These are phyloP conservation scores for Psilanteris sp. DNA, from an alignment of 1,140 invertebrate genomes.

Conservation along the genomic window DNA sequence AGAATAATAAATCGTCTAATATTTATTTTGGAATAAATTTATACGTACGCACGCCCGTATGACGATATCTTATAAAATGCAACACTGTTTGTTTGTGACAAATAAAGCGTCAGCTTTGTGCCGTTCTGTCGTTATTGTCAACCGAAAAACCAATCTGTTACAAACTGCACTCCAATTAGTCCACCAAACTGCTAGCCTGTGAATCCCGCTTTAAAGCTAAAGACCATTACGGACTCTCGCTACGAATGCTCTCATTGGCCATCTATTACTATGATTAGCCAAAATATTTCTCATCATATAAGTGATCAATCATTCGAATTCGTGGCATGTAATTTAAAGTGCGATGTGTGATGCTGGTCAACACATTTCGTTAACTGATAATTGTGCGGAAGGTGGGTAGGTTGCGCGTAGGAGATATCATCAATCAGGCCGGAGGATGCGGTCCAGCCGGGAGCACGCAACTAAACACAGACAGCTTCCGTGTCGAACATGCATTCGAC, in stretches of 20 bases:
- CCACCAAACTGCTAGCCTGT: background rate
- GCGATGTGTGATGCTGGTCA: slow-evolving; percentile 10
- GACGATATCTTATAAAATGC: no score
- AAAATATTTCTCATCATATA: slow-evolving; percentile 26
- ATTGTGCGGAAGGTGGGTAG: slow-evolving; percentile 21
- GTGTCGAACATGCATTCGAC: slow-evolving; percentile 65
- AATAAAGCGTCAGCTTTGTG: no score
- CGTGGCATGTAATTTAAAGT: slow-evolving; percentile 32
- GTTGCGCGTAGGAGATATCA: slow-evolving; percentile 24
- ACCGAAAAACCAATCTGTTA: background rate
- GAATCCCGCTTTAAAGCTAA: slow-evolving; percentile 7
- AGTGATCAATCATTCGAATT: slow-evolving; percentile 27
- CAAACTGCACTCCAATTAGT: slow-evolving; percentile 1
- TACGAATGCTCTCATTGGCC: background rate
- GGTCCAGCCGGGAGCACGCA: slow-evolving; percentile 38
- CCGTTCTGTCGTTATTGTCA: no score
- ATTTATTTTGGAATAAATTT: no score
- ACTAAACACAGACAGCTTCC: slow-evolving; percentile 40
- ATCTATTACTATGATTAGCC: slow-evolving; percentile 21
- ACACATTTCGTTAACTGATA: slow-evolving; percentile 43
- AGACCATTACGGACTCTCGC: background rate
- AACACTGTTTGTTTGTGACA: no score
- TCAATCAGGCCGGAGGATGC: slow-evolving; percentile 51
- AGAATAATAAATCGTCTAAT: no score
- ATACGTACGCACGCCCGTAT: no score